These are phyloP conservation scores for Zhuqinia jingwanae DNA, from an alignment of 2,888 invertebrate species.

Conservation along the genomic window DNA sequence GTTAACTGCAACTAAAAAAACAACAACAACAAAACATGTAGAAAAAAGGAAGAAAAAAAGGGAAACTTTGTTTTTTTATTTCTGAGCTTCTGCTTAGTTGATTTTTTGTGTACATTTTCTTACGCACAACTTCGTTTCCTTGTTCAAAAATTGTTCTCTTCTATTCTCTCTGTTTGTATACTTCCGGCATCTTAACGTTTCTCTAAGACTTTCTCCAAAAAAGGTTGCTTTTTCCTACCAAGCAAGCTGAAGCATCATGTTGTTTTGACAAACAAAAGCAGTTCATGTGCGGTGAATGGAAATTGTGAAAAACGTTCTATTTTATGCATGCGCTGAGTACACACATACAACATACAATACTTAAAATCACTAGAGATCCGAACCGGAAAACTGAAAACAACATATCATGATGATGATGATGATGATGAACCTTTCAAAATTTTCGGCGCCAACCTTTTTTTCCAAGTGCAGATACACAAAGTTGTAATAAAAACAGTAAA, in stretches of 20 bases:
- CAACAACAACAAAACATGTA: constrained; percentile 48
- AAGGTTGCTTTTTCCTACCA: not conserved
- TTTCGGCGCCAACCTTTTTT: not conserved
- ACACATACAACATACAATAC: no score
- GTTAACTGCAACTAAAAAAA: constrained; percentile 41
- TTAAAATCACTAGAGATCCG: no score
- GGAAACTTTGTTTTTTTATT: constrained; percentile 24
- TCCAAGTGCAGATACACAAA: not conserved
- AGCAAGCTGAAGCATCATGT: not conserved
- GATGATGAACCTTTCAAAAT: not conserved
- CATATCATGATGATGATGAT: not conserved
- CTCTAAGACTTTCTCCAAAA: not conserved
- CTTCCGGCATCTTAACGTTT: constrained; percentile 59
- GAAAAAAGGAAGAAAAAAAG: not conserved
- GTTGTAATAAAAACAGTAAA: not conserved
- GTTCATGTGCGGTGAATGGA: constrained; percentile 7
- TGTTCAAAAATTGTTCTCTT: not conserved
- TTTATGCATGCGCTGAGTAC: no score
- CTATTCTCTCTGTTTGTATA: constrained; percentile 18
- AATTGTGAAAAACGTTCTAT: constrained; percentile 53
- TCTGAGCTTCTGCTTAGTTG: constrained; percentile 43
- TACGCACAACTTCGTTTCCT: constrained; percentile 26
- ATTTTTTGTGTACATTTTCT: constrained; percentile 45
- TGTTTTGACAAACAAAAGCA: constrained; percentile 25
- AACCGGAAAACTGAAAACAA: no score